These are phyloP conservation scores for Meda fulgida DNA, from an alignment of 2,797 vertebrate genomes.

Conservation along the genomic window DNA sequence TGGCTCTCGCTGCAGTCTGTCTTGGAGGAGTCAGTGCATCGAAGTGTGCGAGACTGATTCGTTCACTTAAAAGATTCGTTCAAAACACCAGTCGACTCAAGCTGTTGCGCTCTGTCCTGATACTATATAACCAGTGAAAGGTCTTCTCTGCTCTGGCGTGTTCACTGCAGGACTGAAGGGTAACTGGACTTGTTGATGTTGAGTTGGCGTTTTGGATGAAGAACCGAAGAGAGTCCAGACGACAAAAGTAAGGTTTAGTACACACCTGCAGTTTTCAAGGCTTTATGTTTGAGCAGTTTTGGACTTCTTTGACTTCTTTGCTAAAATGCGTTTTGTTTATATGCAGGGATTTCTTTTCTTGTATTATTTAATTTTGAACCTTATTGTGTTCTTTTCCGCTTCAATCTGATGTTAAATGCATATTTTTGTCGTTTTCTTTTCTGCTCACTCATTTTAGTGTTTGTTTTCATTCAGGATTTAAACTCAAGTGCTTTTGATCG, in stretches of 20 bases:
- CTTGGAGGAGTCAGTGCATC: background rate
- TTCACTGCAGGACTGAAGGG: conserved; percentile 26
- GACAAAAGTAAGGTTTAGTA: background rate
- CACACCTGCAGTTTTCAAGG: background rate
- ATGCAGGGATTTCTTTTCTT: background rate
- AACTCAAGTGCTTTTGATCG: background rate
- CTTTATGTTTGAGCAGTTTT: background rate
- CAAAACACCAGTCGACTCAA: background rate
- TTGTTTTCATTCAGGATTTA: background rate
- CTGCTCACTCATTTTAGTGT: background rate
- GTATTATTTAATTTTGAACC: background rate
- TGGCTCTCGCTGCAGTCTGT: background rate
- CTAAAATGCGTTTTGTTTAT: background rate
- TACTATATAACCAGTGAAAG: background rate
- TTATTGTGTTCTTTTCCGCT: background rate
- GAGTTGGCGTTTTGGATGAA: conserved; percentile 81
- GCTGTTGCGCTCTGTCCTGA: background rate
- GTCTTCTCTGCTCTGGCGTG: background rate
- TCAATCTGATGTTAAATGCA: background rate
- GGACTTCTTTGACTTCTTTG: background rate
- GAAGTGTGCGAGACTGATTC: background rate
- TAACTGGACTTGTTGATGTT: conserved; percentile 73
- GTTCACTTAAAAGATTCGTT: background rate
- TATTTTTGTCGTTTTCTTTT: background rate
- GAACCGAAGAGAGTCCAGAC: conserved; percentile 5